A percentile compares a stretch with the other conserved stretches of the same genome.
These are phyloP conservation scores for Drosophila nannoptera DNA, from an alignment of 1,140 invertebrate genomes.

Conservation along the genomic window DNA sequence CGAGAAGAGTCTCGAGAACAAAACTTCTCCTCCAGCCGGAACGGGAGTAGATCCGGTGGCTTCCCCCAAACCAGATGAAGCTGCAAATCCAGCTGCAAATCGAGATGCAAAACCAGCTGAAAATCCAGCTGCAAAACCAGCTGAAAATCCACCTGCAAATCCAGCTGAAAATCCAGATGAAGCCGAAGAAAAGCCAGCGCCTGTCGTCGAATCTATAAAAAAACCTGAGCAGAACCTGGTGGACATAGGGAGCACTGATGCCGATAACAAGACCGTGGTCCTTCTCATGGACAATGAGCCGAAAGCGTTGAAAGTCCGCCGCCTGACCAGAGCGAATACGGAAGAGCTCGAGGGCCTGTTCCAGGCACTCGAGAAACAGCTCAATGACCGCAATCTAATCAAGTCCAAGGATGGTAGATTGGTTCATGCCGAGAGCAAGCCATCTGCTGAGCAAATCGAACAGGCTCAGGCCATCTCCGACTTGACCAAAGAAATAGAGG, in stretches of 20 bases:
- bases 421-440: conserved; percentile 35
- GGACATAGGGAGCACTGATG: conserved; percentile 47
- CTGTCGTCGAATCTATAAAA: no score
- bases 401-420: conserved; percentile 70
- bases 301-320: conserved; percentile 61
- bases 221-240: no score
- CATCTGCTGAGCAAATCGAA: conserved; percentile 45
- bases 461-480: conserved; percentile 66
- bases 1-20: background rate
- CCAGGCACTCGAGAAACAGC: conserved; percentile 71
- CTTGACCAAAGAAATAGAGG: conserved; percentile 66
- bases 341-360: conserved; percentile 72
- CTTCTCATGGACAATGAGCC: conserved; percentile 73
- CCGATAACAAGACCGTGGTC: conserved; percentile 70
- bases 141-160: no score
- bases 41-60: background rate
- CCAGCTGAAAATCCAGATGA: no score
- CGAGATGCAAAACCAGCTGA: no score
- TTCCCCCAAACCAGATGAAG: background rate
- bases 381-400: conserved; percentile 62
- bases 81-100: conserved; percentile 26
- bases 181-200: no score
- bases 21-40: background rate
- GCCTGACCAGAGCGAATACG: conserved; percentile 70
- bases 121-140: no score